phyloP scores from a whole-genome alignment of 2,113 vertebrate species.

The Acanthisitta chloris region DNA sequence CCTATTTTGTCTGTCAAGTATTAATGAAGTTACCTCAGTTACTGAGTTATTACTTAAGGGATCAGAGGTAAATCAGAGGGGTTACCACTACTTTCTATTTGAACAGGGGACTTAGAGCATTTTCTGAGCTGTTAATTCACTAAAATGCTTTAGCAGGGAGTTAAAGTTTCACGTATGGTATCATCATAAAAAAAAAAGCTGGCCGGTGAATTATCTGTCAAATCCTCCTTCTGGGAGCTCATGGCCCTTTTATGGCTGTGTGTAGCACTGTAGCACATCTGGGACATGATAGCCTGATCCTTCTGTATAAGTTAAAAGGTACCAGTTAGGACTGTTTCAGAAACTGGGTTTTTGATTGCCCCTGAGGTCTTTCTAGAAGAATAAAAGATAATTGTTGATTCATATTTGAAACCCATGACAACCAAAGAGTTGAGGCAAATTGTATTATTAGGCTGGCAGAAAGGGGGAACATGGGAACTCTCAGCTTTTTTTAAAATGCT shows the following conservation, averaged over 20 bases:
- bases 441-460: not conserved
- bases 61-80: not conserved
- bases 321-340: not conserved
- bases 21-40: not conserved
- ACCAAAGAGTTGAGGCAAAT: not conserved
- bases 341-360: not conserved
- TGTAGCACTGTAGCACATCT: no score
- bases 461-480: not conserved
- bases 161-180: not conserved
- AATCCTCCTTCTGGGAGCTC: not conserved
- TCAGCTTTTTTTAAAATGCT: not conserved
- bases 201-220: not conserved
- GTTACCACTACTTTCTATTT: not conserved
- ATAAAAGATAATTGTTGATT: not conserved
- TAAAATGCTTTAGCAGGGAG: not conserved
- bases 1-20: not conserved
- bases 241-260: not conserved
- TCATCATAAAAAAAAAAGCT: not conserved
- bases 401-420: not conserved
- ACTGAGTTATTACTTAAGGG: not conserved
- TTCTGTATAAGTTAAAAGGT: not conserved
- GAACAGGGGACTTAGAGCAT: not conserved
- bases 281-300: not conserved
- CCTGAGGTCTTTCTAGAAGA: not conserved
- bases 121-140: not conserved